These are phyloP conservation scores for Drosophila antonietae DNA, from an alignment of 2,888 invertebrate species.

Conservation along the genomic window DNA sequence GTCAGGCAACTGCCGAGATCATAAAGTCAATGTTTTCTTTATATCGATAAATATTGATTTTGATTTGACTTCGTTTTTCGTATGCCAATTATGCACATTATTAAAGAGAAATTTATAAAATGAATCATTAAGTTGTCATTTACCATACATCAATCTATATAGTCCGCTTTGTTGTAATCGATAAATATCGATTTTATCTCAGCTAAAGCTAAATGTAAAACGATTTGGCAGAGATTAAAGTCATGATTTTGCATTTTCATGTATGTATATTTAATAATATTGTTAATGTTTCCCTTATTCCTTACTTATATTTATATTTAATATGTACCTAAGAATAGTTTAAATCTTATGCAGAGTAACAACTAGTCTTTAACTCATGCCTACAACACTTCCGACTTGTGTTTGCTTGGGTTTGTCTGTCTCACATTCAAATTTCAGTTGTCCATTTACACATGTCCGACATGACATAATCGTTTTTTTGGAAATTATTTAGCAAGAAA, in stretches of 20 bases:
- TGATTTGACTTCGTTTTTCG: neutral
- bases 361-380: neutral
- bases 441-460: constrained; percentile 75
- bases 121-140: neutral
- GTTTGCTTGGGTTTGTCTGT: constrained; percentile 13
- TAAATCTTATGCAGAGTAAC: neutral
- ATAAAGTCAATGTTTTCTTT: neutral
- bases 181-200: neutral
- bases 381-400: neutral
- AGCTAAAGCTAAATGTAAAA: neutral
- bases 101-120: neutral
- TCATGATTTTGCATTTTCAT: too few species aligned
- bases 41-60: constrained; percentile 1
- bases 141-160: neutral
- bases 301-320: too few species aligned
- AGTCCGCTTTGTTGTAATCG: neutral
- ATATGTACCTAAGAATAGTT: neutral
- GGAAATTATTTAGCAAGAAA: constrained; percentile 62
- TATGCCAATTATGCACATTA: neutral
- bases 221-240: too few species aligned
- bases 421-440: constrained; percentile 58
- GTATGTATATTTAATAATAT: too few species aligned
- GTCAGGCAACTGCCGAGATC: too few species aligned
- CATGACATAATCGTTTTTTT: constrained; percentile 75
- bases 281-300: neutral